A percentile compares a stretch with the other conserved stretches of the same genome.
phyloP scores from a whole-genome alignment of 2,797 vertebrate genomes.

The Rachycentron canadum region DNA sequence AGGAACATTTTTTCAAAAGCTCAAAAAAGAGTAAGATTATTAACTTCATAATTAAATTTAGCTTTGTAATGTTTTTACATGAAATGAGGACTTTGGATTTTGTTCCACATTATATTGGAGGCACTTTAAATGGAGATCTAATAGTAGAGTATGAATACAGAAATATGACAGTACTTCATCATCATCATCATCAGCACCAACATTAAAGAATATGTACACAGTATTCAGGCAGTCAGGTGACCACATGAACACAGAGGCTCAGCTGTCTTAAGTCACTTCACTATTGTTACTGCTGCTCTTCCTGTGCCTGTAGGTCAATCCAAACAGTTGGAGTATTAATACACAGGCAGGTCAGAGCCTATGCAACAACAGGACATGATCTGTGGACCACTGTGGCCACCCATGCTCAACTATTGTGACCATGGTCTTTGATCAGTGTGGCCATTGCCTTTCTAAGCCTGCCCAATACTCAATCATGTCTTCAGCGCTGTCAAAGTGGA shows the following conservation, averaged over 20 bases:
- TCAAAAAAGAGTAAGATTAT: not conserved
- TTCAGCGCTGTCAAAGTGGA: constrained; percentile 64
- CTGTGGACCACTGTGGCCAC: constrained; percentile 57
- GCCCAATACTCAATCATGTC: constrained; percentile 63
- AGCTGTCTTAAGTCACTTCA: not conserved
- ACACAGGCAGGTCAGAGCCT: not conserved
- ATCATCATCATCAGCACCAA: not conserved
- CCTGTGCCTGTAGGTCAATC: not conserved
- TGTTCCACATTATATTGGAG: not conserved
- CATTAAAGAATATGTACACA: not conserved
- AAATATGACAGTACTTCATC: not conserved
- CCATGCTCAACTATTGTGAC: constrained; percentile 53
- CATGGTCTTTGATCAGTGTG: constrained; percentile 53
- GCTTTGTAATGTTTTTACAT: not conserved
- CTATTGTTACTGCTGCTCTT: not conserved
- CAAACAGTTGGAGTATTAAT: not conserved
- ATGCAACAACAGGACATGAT: constrained; percentile 17
- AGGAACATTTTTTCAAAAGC: not conserved
- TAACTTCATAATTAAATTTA: not conserved
- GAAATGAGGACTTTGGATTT: not conserved
- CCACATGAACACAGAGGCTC: not conserved
- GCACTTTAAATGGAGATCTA: not conserved
- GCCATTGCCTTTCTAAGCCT: constrained; percentile 55
- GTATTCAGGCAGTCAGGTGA: not conserved
- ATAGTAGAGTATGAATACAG: not conserved